Evolutionary conservation across 1,140 invertebrate genomes (phyloP).

Genomic region (Brachionus manjavacas): DNA sequence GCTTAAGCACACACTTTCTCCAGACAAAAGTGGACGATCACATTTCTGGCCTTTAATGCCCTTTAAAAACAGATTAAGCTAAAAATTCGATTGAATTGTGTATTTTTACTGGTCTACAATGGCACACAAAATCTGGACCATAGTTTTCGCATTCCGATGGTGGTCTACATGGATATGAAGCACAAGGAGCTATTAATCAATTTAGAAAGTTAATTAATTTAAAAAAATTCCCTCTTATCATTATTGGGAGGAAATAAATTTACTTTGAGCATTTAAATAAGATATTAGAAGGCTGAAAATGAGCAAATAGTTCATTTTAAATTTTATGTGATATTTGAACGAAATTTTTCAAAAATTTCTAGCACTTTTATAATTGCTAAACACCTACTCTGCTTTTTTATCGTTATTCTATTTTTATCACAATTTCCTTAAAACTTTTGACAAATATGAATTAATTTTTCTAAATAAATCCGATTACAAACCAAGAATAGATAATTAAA

Average conservation of each 20-base stretch:
- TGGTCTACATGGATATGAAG: slow-evolving; percentile 1
- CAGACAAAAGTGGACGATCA: slow-evolving; percentile 1
- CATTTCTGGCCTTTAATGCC: slow-evolving; percentile 40
- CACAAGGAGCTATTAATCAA: not conserved
- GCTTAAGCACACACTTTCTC: slow-evolving; percentile 11
- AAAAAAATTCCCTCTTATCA: not conserved
- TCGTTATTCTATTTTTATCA: not conserved
- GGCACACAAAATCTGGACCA: not conserved
- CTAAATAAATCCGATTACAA: not conserved
- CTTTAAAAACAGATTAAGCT: not conserved
- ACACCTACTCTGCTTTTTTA: not conserved
- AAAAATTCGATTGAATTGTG: not conserved
- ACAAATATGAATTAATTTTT: not conserved
- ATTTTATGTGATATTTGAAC: not conserved
- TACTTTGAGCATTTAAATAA: not conserved
- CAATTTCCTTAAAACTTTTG: not conserved
- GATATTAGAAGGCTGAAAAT: not conserved
- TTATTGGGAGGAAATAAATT: not conserved
- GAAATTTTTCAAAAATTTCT: not conserved
- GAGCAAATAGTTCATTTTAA: not conserved
- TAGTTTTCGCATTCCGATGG: slow-evolving; percentile 36
- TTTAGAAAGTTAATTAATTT: not conserved
- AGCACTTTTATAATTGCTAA: not conserved
- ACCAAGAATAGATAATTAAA: not conserved
- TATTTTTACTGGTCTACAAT: slow-evolving; percentile 10